Percentiles rank a stretch among this genome's conserved stretches.
Conservation (phyloP, 2,113 vertebrate species). For the Coptodon rendalli region DNA sequence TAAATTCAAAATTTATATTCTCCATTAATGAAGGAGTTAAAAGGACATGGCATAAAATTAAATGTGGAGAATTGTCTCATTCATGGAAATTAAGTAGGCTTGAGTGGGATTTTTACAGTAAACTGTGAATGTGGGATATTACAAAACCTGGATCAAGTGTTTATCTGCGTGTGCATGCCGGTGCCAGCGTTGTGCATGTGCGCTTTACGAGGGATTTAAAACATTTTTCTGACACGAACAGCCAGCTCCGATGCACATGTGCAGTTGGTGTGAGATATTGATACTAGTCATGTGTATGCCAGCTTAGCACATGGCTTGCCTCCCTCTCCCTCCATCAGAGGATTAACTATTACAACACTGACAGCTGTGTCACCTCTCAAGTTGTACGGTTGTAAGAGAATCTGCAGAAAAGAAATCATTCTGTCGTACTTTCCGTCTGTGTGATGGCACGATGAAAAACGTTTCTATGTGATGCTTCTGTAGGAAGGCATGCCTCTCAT, state of each 20-base stretch:
- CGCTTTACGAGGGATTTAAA: background rate
- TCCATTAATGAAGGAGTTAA: background rate
- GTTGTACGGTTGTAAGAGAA: background rate
- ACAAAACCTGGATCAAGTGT: background rate
- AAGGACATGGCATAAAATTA: background rate
- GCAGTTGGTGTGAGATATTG: constrained; percentile 4
- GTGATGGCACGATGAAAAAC: constrained; percentile 95
- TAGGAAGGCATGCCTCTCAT: constrained; percentile 92
- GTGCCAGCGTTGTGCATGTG: background rate
- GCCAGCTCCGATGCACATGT: background rate
- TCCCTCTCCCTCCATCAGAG: constrained; percentile 12
- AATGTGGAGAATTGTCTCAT: background rate
- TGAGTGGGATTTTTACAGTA: background rate
- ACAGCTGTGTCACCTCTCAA: constrained; percentile 22
- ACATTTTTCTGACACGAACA: background rate
- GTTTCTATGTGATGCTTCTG: constrained; percentile 95
- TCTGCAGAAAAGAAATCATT: background rate
- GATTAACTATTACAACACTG: constrained; percentile 38
- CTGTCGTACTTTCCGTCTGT: constrained; percentile 85
- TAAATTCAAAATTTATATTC: background rate
- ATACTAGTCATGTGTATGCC: constrained; percentile 6
- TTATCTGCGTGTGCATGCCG: background rate
- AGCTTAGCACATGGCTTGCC: constrained; percentile 12
- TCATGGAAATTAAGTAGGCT: background rate
- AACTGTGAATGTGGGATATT: background rate